phyloP scores from a whole-genome alignment of 2,113 vertebrate species.

The Narcine bancroftii region DNA sequence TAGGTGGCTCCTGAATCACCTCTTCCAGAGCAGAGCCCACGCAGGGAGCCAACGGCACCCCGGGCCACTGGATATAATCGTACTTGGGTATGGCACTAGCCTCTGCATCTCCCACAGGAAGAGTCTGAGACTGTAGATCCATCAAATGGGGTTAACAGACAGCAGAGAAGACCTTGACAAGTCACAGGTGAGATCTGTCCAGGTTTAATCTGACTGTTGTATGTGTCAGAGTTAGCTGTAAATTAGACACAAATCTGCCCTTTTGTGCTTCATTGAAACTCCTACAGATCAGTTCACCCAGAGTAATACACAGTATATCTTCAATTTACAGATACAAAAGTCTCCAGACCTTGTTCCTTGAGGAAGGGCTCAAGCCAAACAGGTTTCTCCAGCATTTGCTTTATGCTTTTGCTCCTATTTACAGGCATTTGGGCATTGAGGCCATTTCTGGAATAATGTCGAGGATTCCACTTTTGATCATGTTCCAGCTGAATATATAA shows the following conservation, averaged over 20 bases:
- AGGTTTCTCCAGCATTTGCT: too few relatives aligned
- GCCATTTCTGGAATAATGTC: neutral
- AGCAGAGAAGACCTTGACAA: neutral
- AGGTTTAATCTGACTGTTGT: neutral
- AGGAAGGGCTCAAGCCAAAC: too few relatives aligned
- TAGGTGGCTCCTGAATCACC: neutral
- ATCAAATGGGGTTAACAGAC: neutral
- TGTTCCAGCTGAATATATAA: too few relatives aligned
- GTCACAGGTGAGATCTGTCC: neutral
- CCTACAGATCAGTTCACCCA: neutral
- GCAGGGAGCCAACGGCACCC: neutral
- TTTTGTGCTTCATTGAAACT: neutral
- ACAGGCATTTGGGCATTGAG: neutral
- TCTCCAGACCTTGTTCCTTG: too few relatives aligned
- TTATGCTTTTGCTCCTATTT: too few relatives aligned
- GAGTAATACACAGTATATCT: neutral
- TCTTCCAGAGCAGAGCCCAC: neutral
- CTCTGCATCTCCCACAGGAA: neutral
- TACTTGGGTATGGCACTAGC: neutral
- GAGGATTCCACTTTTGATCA: neutral
- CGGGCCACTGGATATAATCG: neutral
- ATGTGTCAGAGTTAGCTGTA: neutral
- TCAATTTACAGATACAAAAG: too few relatives aligned
- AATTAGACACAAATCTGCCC: neutral
- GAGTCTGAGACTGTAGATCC: neutral